Percentiles rank a stretch among this genome's conserved stretches.
Evolutionary conservation across 2,113 vertebrate genomes (phyloP).

Genomic region (Cottus gobio): DNA sequence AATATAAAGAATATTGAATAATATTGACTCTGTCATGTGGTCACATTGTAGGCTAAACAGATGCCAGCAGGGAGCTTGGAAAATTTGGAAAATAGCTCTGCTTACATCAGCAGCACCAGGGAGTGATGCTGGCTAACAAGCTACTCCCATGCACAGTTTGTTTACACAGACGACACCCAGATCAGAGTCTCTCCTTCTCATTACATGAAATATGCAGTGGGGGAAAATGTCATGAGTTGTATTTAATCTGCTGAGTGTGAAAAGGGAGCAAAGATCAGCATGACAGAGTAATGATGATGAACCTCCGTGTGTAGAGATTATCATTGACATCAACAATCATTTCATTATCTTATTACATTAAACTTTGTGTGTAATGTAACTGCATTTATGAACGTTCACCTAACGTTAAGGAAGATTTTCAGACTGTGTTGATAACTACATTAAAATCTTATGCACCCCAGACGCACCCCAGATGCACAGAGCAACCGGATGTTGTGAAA

Average conservation of each 20-base stretch:
- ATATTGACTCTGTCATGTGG: conserved; percentile 57
- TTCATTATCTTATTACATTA: neutral
- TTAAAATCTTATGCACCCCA: no score
- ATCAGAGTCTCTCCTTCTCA: conserved; percentile 72
- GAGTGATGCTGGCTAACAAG: conserved; percentile 67
- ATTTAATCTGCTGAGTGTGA: conserved; percentile 59
- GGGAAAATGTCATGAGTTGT: conserved; percentile 68
- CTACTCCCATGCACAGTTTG: conserved; percentile 70
- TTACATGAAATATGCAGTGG: conserved; percentile 75
- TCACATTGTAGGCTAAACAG: conserved; percentile 62
- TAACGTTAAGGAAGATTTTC: neutral
- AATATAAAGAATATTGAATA: conserved; percentile 53
- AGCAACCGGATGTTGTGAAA: no score
- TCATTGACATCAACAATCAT: conserved; percentile 46
- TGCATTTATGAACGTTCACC: neutral
- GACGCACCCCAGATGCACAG: no score
- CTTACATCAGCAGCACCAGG: conserved; percentile 71
- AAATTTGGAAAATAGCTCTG: conserved; percentile 61
- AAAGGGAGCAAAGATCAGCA: conserved; percentile 48
- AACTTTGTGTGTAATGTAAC: neutral
- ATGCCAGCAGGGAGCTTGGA: conserved; percentile 51
- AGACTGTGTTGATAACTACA: no score
- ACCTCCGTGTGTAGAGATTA: conserved; percentile 45
- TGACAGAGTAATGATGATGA: conserved; percentile 53
- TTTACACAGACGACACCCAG: conserved; percentile 78